A percentile compares a stretch with the other conserved stretches of the same genome.
phyloP scores from a whole-genome alignment of 2,113 vertebrate species.

The Chauna torquata region DNA sequence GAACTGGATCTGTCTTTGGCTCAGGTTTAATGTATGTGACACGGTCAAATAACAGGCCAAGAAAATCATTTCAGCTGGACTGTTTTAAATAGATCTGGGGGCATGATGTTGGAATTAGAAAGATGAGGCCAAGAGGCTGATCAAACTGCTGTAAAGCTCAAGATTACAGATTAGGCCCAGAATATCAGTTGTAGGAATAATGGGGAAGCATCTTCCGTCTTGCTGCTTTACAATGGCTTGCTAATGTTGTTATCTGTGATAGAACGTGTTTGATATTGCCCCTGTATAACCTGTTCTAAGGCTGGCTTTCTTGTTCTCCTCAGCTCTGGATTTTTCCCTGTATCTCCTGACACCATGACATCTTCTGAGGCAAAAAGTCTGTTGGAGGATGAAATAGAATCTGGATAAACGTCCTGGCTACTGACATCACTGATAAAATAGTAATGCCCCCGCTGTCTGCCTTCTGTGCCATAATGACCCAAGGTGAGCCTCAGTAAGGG shows the following conservation, averaged over 20 bases:
- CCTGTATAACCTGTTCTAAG: background rate
- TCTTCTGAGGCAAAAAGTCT: background rate
- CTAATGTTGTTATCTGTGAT: background rate
- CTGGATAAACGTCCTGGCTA: background rate
- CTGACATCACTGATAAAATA: background rate
- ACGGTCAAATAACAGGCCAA: background rate
- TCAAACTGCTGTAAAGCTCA: background rate
- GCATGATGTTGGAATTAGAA: background rate
- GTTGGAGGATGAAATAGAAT: background rate
- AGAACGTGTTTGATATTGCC: rapidly evolving
- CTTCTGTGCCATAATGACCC: background rate
- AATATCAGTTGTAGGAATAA: background rate
- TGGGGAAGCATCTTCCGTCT: background rate
- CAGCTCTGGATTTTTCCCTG: background rate
- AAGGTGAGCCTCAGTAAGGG: background rate
- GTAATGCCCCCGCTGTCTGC: background rate
- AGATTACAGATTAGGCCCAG: background rate
- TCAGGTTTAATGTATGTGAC: background rate
- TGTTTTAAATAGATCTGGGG: slow-evolving; percentile 6
- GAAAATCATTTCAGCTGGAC: background rate
- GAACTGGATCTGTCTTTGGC: slow-evolving; percentile 35
- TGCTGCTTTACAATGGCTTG: background rate
- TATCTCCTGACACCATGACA: background rate
- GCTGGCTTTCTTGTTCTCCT: background rate
- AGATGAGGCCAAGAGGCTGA: background rate